phyloP scores from a whole-genome alignment of 2,888 invertebrate genomes.

The Sphecodes monilicornis region DNA sequence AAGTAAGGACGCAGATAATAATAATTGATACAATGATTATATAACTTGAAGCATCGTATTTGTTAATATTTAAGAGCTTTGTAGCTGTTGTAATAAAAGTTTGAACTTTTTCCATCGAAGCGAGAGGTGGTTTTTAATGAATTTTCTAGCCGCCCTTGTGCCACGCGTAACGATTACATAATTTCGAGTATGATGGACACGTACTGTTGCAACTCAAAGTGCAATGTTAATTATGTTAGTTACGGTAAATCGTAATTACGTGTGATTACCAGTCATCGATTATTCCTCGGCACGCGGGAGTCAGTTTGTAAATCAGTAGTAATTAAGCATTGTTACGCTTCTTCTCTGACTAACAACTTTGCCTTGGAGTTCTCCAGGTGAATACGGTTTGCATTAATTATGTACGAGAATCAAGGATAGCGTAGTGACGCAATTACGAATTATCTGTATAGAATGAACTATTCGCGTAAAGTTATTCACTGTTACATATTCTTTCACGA shows the following conservation, averaged over 20 bases:
- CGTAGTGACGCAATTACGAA: not conserved
- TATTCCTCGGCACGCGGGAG: constrained; percentile 29
- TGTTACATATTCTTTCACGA: not conserved
- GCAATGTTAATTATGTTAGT: not conserved
- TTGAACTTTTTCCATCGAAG: not conserved
- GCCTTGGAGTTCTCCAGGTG: not conserved
- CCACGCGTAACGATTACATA: not conserved
- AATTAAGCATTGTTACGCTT: not conserved
- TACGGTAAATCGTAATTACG: constrained; percentile 9
- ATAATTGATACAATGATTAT: not conserved
- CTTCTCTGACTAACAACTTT: not conserved
- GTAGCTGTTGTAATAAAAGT: not conserved
- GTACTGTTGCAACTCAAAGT: not conserved
- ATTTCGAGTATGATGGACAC: not conserved
- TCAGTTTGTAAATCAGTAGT: not conserved
- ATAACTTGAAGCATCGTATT: not conserved
- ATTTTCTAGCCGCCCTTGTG: not conserved
- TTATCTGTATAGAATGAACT: not conserved
- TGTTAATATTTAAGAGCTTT: not conserved
- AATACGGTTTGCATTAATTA: not conserved
- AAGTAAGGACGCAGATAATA: not conserved
- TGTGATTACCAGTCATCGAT: constrained; percentile 21
- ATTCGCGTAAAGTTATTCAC: not conserved
- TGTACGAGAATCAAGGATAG: not conserved
- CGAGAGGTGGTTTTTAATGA: not conserved